Evolutionary conservation across 2,113 vertebrate species (phyloP), one percentile per base, ranked within the genome.

Genomic region (Hydrochoerus hydrochaeris): DNA sequence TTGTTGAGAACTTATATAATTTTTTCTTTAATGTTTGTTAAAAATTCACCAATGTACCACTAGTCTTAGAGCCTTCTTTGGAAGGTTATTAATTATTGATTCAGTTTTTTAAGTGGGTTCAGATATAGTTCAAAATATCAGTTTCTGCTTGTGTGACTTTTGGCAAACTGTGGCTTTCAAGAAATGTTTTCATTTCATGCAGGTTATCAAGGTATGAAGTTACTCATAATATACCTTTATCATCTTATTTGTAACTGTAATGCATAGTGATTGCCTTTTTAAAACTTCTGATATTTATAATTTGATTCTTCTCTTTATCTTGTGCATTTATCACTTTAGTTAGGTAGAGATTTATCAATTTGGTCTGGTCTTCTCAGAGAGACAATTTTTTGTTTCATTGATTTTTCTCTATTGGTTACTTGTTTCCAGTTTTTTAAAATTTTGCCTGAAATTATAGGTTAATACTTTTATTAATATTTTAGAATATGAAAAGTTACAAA

Each of bases 391-490:
- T 12, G 11, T 92, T 85, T 94, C 2, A 41, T 28, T 41, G 65
- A 71, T 62, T 92, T 94, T 94, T 85, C 5, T 58, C 22, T 65
- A 49, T 65, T 75, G 71, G 62, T 65, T 88, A 67, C 54, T 7
- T 85, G 12, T 38, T 96, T 96, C n/a, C 8, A 67, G 12, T 57
- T 83, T 83, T 63, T 44, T n/a, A 62, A 69, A 62, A 86, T 90
- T 83, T 90, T 52, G 35, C 4, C 4, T 95, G 17, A 88, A 41
- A 30, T 73, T n/a, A 41, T 57, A 19, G 28, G 44, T 60, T 17
- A 65, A 49, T 69, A n/a, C 35, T 67, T 67, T 52, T 86, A 17
- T 86, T 69, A n/a, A 73, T 88, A 82, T 65, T 44, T 88, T 57
- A 30, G n/a, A 88, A 28, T 71, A 30, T 88, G 14, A 58, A 73